phyloP scores from a whole-genome alignment of 2,113 vertebrate species.

The Catagonus wagneri region DNA sequence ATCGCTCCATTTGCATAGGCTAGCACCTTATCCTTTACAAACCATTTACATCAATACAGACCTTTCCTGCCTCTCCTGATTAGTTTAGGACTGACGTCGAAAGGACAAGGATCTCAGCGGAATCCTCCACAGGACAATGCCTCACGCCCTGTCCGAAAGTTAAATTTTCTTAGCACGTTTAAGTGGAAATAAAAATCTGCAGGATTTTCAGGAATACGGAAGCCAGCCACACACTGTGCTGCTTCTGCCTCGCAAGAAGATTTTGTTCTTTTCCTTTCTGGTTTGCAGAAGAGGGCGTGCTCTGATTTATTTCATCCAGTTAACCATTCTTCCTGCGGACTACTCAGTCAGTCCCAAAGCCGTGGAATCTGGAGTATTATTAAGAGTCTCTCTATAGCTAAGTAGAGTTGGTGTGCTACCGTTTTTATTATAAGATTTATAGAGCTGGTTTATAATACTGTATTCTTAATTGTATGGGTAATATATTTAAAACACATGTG shows the following conservation, averaged over 20 bases:
- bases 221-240: not conserved
- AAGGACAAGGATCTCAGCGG: not conserved
- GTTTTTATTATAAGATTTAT: slow-evolving; percentile 82
- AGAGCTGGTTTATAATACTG: slow-evolving; percentile 76
- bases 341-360: slow-evolving; percentile 51
- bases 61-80: not conserved
- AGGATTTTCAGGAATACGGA: not conserved
- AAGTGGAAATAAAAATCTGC: not conserved
- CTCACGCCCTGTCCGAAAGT: not conserved
- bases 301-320: not conserved
- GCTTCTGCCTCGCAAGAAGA: not conserved
- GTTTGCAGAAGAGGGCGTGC: not conserved
- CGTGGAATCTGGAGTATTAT: not conserved
- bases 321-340: not conserved
- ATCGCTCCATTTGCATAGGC: not conserved
- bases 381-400: slow-evolving; percentile 63
- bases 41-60: not conserved
- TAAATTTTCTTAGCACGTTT: not conserved
- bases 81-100: not conserved
- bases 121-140: not conserved
- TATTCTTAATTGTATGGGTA: slow-evolving; percentile 82
- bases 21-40: slow-evolving; percentile 21
- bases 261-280: not conserved
- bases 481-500: slow-evolving; percentile 85
- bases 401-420: slow-evolving; percentile 59